Base-by-base conservation (phyloP, 2,797 vertebrate genomes). In the Naso thynnoides region DNA sequence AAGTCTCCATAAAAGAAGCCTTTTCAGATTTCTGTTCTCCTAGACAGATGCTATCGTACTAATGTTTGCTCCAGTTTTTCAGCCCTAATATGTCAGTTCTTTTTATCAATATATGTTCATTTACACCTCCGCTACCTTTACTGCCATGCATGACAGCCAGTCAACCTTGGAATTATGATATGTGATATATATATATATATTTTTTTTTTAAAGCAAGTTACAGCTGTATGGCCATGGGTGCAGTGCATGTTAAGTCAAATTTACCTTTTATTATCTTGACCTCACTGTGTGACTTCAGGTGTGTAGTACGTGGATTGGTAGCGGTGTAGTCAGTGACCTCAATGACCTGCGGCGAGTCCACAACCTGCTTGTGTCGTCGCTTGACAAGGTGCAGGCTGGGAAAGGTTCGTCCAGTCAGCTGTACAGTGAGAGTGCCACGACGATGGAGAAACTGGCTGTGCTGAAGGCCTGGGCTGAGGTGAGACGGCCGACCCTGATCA, bases 401-500 rank as follows among this genome's bases (percentile, higher is more conserved):
- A 98, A 97, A 82, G 96, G 97, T 61, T 96, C 97, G 9, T 97
- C 96, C 47, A 98, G 96, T 79, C 98, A 98, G 82, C 94, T 99
- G 29, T 99, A 99, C 86, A 95, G 96, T 19, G 98, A 99, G 90
- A 99, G 98, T 1, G 98, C 98, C 0, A 98, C 96, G 41, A 99
- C 98, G 1, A 99, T 99, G 98, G 98, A 99, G 90, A 99, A 99
- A 27, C 93, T 99, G 60, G 97, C 98, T 0, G 98, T 99, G 55
- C 94, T 99, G 18, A 99, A 99, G 89, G 98, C 98, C 0, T 99
- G 98, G 98, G 98, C 98, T 6, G 97, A 99, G 97, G 98, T 98
- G 92, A 88, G 84, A 67, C 41, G 9, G 21, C 65, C 10, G 33
- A 60, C 23, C 1, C 29, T 15, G 3, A 21, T 53, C 39, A 1